Conservation (phyloP, 53 echinoderm and acorn worm genomes). For the Actinopyga echinites region DNA sequence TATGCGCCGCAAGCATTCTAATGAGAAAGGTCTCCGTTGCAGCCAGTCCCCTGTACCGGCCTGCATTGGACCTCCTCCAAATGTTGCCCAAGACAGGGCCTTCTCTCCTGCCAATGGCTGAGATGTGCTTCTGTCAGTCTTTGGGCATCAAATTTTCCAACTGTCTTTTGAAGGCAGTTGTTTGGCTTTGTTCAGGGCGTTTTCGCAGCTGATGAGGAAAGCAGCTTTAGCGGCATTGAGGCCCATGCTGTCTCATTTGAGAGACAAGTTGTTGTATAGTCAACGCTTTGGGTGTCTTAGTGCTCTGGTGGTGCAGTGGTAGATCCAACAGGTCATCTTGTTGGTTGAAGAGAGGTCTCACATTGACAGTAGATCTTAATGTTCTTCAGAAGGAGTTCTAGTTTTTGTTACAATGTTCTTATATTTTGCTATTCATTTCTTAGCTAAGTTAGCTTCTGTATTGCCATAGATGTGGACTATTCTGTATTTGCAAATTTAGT, state of each 20-base stretch:
- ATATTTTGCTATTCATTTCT: conserved; percentile 7
- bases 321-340: not conserved
- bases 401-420: not conserved
- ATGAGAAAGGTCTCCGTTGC: conserved; percentile 2
- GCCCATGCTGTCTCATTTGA: conserved; percentile 14
- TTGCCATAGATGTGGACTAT: conserved; percentile 3
- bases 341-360: conserved; percentile 21
- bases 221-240: conserved; percentile 47
- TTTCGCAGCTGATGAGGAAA: conserved; percentile 45
- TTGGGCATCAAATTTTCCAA: conserved; percentile 35
- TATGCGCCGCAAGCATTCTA: conserved; percentile 79
- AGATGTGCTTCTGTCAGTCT: not conserved
- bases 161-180: conserved; percentile 34
- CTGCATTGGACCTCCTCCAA: not conserved
- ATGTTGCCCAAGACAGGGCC: conserved; percentile 27
- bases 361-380: not conserved
- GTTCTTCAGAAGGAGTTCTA: conserved; percentile 12
- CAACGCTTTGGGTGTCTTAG: conserved; percentile 14
- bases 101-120: conserved; percentile 43
- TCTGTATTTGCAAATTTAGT: conserved; percentile 7
- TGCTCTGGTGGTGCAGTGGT: not conserved
- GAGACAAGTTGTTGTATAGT: conserved; percentile 39
- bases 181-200: conserved; percentile 45
- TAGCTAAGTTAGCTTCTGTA: not conserved
- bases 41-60: conserved; percentile 25